Evolutionary conservation across 2,888 invertebrate genomes (phyloP), one percentile per base, ranked within the genome.

Genomic region (Caenorhabditis japonica): DNA sequence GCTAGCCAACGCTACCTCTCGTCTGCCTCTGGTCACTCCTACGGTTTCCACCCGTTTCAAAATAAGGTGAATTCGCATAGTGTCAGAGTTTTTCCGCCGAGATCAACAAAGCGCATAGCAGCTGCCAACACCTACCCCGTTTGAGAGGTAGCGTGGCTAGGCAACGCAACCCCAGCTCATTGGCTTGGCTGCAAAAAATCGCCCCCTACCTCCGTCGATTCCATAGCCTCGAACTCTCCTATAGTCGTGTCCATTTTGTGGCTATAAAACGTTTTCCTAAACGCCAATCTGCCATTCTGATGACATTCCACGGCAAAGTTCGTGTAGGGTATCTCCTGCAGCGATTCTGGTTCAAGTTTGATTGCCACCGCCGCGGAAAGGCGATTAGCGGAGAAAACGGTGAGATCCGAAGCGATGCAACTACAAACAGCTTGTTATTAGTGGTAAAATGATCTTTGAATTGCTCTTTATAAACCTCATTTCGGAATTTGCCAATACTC

Each of bases 391-490:
- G 55, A 38, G 27, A 64, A 64, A 15, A 47, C 55, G 47, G 52
- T 47, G 33, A 64, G 25, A 56, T 55, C 64, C 56, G 64, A 30
- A 12, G 64, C 64, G 64, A 64, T 56, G 27, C 64, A 64, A 64
- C 64, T 64, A 64, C 21, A 64, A 64, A 64, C 64, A 56, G 41
- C n/a, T n/a, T n/a, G n/a, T n/a, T n/a, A n/a, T n/a, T n/a, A n/a
- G n/a, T n/a, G n/a, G n/a, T n/a, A n/a, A n/a, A n/a, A n/a, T n/a
- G n/a, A n/a, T n/a, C 23, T 39, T 46, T 43, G 34, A 25, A 30
- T 41, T 7, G 33, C n/a, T 21, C 17, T 8, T 30, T 27, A 33
- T 19, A 17, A 8, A 34, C 41, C 44, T 15, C 44, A 47, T 55
- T 25, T 52, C 38, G 53, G 55, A 25, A 34, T 55, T 55, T 3